These are phyloP conservation scores for Agriopis marginaria DNA, from an alignment of 2,888 invertebrate genomes.

Conservation along the genomic window DNA sequence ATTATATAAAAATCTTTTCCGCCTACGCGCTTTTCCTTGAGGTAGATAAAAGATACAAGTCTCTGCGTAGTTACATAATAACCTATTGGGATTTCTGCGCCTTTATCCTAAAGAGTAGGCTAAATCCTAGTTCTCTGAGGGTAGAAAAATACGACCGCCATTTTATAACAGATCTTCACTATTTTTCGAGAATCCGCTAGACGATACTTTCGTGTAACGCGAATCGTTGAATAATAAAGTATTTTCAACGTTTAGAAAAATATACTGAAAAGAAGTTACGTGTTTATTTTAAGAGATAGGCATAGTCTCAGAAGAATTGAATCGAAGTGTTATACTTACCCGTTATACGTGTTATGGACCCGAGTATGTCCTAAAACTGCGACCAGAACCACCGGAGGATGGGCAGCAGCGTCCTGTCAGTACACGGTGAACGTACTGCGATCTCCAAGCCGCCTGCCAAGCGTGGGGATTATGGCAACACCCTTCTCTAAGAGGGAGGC, in stretches of 20 bases:
- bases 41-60: slow-evolving; percentile 6
- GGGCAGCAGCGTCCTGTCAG: too few species aligned
- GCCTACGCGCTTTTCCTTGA: not conserved
- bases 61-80: slow-evolving; percentile 11
- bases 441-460: too few species aligned
- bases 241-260: slow-evolving; percentile 8
- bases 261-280: not conserved
- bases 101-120: slow-evolving; percentile 10
- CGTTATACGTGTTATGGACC: too few species aligned
- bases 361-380: too few species aligned
- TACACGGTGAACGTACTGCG: too few species aligned
- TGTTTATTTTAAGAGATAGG: slow-evolving; percentile 6
- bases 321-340: too few species aligned
- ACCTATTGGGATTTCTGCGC: slow-evolving; percentile 20
- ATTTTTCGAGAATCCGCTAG: slow-evolving; percentile 16
- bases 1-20: not conserved
- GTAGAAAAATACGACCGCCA: slow-evolving; percentile 25
- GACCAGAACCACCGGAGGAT: too few species aligned
- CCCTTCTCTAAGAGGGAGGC: too few species aligned
- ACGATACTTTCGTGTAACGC: slow-evolving; percentile 9
- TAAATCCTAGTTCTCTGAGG: slow-evolving; percentile 17
- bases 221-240: slow-evolving; percentile 11
- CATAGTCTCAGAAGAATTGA: not conserved
- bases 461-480: too few species aligned
- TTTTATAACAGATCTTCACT: slow-evolving; percentile 21